Percentiles rank a stretch among this genome's conserved stretches.
These are phyloP conservation scores for Mantis religiosa DNA, from an alignment of 2,888 invertebrate genomes.

Conservation along the genomic window DNA sequence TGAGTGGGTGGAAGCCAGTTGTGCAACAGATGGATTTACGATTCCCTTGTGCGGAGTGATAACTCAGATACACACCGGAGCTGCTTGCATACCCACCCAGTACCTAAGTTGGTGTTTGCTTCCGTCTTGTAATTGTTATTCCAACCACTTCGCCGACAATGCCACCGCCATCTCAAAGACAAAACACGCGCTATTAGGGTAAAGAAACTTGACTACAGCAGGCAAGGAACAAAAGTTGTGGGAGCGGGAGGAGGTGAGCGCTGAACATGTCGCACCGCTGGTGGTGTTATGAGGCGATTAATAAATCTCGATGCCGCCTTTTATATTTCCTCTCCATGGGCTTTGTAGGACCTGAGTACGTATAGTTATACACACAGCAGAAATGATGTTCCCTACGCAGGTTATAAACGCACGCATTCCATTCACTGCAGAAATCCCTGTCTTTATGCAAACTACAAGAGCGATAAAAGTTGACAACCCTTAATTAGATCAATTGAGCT, in stretches of 20 bases:
- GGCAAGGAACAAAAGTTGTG: neutral
- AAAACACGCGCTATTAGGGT: neutral
- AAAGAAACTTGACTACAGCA: neutral
- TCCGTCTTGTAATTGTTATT: neutral
- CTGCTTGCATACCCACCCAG: neutral
- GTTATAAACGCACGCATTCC: no score
- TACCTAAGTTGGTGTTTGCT: neutral
- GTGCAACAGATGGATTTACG: conserved; percentile 7
- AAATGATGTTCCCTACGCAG: neutral
- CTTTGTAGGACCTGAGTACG: neutral
- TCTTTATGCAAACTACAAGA: no score
- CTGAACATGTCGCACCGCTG: neutral
- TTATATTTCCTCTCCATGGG: neutral
- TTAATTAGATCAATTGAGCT: no score
- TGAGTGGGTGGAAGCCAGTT: neutral
- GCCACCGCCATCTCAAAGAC: neutral
- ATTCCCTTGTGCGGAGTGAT: neutral
- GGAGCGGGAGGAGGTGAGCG: no score
- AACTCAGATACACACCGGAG: neutral
- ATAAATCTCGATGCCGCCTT: neutral
- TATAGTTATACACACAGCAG: neutral
- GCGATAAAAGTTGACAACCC: no score
- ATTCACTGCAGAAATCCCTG: no score
- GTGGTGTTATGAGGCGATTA: neutral
- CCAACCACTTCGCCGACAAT: neutral